Base-by-base conservation (phyloP, 2,888 invertebrate species). In the Muscina levida region DNA sequence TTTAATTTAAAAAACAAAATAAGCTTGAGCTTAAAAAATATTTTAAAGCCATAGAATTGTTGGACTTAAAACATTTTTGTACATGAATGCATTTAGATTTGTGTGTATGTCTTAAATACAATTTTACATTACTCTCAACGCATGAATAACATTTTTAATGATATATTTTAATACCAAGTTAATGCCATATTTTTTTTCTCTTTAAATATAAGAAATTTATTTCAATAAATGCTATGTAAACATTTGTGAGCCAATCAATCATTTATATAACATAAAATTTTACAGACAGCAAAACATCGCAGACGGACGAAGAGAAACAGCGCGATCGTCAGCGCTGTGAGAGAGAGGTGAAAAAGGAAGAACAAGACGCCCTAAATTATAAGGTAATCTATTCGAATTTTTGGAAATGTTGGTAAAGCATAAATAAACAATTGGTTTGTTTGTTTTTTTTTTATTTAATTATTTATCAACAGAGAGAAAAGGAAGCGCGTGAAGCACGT, bases 221-320 rank as follows among this genome's bases (percentile, higher is more conserved):
- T 31, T n/a, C n/a, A n/a, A n/a, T n/a, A n/a, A n/a, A n/a, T n/a
- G n/a, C n/a, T n/a, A n/a, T n/a, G n/a, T n/a, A n/a, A n/a, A n/a
- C n/a, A n/a, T n/a, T n/a, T n/a, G n/a, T n/a, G n/a, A 22, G 5
- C 48, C 19, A 48, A 48, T 48, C 19, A 19, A 48, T 48, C 4
- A n/a, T n/a, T n/a, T n/a, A n/a, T n/a, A n/a, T n/a, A n/a, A n/a
- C n/a, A n/a, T n/a, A 62, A 26, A 22, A 77, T 77, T 82, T 84
- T 84, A 59, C 86, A 90, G 90, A 90, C 85, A 90, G 90, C 88
- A 91, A 91, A 87, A 89, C 90, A 87, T 87, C 90, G 85, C 90
- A 91, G 87, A 90, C 89, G 82, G 90, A 91, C 90, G 90, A 91
- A 86, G 90, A 91, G 83, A 91, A 91, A 83, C 90, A 91, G 83